Base-by-base conservation (phyloP, 2,113 vertebrate genomes). In the Falcunculus frontatus region DNA sequence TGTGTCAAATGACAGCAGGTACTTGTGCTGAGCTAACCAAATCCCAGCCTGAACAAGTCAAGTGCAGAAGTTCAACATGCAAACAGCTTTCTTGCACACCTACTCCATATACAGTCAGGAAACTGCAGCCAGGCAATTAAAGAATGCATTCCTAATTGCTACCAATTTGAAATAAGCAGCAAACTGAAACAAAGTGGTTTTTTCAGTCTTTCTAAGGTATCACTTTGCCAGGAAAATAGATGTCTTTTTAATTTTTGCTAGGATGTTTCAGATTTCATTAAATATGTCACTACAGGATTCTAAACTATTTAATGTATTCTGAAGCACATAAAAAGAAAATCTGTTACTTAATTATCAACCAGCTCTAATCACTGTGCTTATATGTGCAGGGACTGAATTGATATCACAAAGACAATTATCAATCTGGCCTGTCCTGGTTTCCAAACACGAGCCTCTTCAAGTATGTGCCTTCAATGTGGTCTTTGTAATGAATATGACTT, bases 401-500 rank as follows among this genome's bases (percentile, higher is more conserved):
- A 20, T 67, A 70, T 39, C 60, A 74, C 39, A 88, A 44, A 67
- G 64, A 39, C 85, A 94, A 52, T 44, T 73, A 76, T 29, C 75
- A 80, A 67, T 78, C 72, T 67, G 50, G 37, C 74, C 57, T 53
- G 46, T 12, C 29, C 17, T 85, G 16, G 9, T 63, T 92, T 87
- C 65, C 80, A 93, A 95, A 77, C 60, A 70, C 79, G 87, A 87
- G 80, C 47, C 80, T 64, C 76, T 86, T 90, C 80, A 90, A 93
- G 68, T 37, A 39, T 3, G 4, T 16, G 72, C 63, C 79, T 86
- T 93, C 70, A 90, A 91, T 80, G 93, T 90, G 68, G 64, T 77
- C 94, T 85, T 82, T 95, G 91, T 93, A 95, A 97, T 76, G 65
- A 93, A 87, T 93, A 93, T 89, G 75, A 64, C 60, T 93, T 96